Evolutionary conservation across 2,113 vertebrate genomes (phyloP).

Genomic region (Bos indicus): DNA sequence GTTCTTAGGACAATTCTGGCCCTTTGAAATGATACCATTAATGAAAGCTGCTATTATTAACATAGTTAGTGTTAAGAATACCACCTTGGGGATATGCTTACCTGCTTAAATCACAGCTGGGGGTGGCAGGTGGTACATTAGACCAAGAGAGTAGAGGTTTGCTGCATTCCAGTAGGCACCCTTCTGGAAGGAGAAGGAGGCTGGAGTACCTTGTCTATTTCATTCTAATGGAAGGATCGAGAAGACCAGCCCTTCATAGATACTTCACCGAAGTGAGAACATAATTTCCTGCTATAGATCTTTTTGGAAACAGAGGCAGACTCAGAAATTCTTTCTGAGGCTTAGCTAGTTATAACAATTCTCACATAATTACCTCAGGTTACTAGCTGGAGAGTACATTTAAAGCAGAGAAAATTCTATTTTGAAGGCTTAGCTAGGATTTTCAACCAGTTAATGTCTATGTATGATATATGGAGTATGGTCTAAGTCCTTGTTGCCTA

Average conservation of each 20-base stretch:
- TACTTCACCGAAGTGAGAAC: not conserved
- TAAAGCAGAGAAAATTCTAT: not conserved
- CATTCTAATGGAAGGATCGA: not conserved
- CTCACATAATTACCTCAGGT: not conserved
- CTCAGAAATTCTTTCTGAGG: not conserved
- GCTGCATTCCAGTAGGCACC: not conserved
- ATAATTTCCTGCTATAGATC: not conserved
- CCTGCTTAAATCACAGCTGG: rapidly evolving
- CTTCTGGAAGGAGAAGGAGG: not conserved
- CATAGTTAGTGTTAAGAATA: not conserved
- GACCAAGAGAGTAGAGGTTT: not conserved
- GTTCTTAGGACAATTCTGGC: not conserved
- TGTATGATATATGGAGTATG: not conserved
- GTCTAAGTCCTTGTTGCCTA: not conserved
- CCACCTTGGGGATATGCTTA: not conserved
- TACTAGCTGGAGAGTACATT: not conserved
- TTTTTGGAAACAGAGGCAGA: not conserved
- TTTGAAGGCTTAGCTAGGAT: not conserved
- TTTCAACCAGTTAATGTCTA: not conserved
- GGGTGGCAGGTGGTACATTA: too few relatives aligned
- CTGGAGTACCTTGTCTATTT: not conserved
- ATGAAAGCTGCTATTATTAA: not conserved
- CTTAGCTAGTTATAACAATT: not conserved
- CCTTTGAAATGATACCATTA: not conserved
- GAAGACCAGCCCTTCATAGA: not conserved